Base-by-base conservation (phyloP, 2,797 vertebrate species). In the Pithecia hirsuta region DNA sequence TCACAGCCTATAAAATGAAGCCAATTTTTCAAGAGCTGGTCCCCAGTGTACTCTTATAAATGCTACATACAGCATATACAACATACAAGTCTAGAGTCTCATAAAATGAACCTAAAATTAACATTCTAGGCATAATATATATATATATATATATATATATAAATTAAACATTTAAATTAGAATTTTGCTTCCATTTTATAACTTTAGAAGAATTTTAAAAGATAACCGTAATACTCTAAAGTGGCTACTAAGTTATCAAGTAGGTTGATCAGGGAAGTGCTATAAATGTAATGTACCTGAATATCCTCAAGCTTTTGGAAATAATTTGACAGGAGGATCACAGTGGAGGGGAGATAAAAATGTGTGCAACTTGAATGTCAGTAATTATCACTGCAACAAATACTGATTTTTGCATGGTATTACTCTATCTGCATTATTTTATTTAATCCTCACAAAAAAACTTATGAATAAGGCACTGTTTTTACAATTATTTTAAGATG, bases 91-190 rank as follows among this genome's bases (percentile, higher is more conserved):
- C 50, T 86, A 61, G 4, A 9, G 13, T n/a, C 39, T 48, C 30
- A 76, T 72, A 82, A 90, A 67, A 57, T 78, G 48, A 67, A 36
- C 55, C 41, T 24, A 79, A 83, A 78, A 61, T 61, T 46, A 93
- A 86, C 79, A 72, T 44, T 64, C 4, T 87, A 57, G 20, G 24
- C 30, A 81, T 46, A 61, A 57, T 7, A 48, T 36, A 67, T 48
- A 55, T 74, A 5, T 61, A 67, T 48, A 55, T 74, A 5, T 61
- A 22, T 70, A 64, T 5, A 55, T 36, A 67, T 48, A 55, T 55
- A 87, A 87, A 93, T 87, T 83, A 89, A 80, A 82, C 57, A 94
- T 70, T 72, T 70, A 61, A 92, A 90, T 55, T 83, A 94, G 61
- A 78, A 78, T 52, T 92, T 94, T 87, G 44, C 10, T 78, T 85